Base-by-base conservation (phyloP, 1,140 invertebrate genomes). In the Carposina sasakii region DNA sequence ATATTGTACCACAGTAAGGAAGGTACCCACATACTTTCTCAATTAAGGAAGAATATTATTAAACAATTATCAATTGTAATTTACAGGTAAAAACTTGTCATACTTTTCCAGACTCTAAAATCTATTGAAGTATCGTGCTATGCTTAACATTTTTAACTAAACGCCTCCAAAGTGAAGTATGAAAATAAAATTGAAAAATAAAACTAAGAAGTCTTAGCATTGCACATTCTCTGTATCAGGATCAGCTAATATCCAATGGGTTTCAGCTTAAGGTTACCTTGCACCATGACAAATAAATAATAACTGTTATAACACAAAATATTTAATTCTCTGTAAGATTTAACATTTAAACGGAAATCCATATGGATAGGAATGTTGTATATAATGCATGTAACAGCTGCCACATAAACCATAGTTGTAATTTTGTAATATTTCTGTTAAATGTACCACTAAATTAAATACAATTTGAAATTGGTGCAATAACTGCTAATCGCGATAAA, bases 161-260 rank as follows among this genome's bases (percentile, higher is more conserved):
- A 59, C 63, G 64, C 67, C 64, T 77, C n/a, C 71, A 70, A 78
- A 79, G 56, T 60, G 58, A 57, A 49, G 65, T 73, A 71, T 72
- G 63, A 69, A 76, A 79, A 78, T 74, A 83, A 75, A 64, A 69
- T 64, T 60, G 15, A 54, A 65, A 77, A 79, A 74, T 71, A 63
- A 82, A 74, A 72, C 69, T 72, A 82, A 79, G 79, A 81, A 81
- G 72, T 76, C 63, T 77, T 72, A 81, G 79, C 77, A 83, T 81
- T 74, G 77, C 79, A 83, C 79, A 83, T 83, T 83, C 79, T 79
- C 74, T 60, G n/a, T 74, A 68, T 78, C 57, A 81, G 76, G 74
- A 73, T 72, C 67, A 78, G 74, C 76, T 83, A 83, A 72, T n/a
- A n/a, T 67, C 49, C 41, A 70, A 65, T 75, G 74, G 65, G 58